These are phyloP conservation scores for Limnothrissa miodon DNA, from an alignment of 2,113 vertebrate genomes.

Conservation along the genomic window DNA sequence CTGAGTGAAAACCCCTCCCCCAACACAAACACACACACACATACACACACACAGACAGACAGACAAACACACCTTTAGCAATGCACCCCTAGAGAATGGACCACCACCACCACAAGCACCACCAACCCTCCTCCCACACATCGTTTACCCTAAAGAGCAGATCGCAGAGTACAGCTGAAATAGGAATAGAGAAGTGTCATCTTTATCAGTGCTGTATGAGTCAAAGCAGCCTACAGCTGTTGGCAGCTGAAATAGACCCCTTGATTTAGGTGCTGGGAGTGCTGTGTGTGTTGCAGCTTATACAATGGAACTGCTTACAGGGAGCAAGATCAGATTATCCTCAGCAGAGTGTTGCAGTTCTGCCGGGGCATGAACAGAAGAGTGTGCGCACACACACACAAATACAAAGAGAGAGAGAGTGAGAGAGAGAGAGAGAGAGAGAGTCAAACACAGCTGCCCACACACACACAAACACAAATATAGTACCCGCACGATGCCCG, in stretches of 20 bases:
- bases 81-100: neutral
- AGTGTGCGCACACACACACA: neutral
- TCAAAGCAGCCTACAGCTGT: neutral
- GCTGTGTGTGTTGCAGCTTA: slow-evolving; percentile 9
- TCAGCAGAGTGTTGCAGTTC: slow-evolving; percentile 26
- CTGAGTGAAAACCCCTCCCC: neutral
- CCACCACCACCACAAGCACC: neutral
- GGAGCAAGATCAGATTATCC: slow-evolving; percentile 6
- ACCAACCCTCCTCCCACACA: neutral
- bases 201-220: neutral
- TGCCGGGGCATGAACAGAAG: slow-evolving; percentile 35
- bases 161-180: neutral
- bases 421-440: neutral
- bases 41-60: neutral
- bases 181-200: neutral
- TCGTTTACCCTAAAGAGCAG: neutral
- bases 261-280: neutral
- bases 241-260: neutral
- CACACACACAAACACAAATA: neutral
- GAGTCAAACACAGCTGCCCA: neutral
- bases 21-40: neutral
- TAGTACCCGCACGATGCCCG: no score
- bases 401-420: neutral
- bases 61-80: neutral
- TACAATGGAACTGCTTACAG: slow-evolving; percentile 16